Conservation (phyloP, 1,140 invertebrate genomes). For the Neodiprion pinetum region DNA sequence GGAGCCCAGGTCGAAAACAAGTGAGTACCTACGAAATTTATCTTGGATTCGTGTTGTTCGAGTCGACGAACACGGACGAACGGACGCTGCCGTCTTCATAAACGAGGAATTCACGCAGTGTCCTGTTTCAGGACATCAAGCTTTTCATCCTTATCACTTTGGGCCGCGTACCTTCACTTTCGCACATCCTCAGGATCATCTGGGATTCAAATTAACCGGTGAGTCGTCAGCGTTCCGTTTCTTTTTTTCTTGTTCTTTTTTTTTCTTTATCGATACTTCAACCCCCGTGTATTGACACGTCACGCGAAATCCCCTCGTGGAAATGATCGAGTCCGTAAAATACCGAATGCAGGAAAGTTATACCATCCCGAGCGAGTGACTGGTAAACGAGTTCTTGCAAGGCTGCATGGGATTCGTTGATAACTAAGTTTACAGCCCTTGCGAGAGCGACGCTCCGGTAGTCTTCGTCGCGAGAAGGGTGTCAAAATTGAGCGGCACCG, state of each 20-base stretch:
- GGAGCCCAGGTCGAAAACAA: conserved; percentile 93
- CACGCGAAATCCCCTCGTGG: conserved; percentile 19
- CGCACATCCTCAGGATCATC: conserved; percentile 77
- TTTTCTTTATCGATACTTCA: conserved; percentile 25
- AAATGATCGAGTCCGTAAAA: background rate
- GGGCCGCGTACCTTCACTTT: conserved; percentile 80
- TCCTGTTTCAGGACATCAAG: conserved; percentile 71
- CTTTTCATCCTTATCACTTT: conserved; percentile 87
- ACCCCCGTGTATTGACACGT: conserved; percentile 10
- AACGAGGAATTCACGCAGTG: background rate
- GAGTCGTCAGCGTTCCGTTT: conserved; percentile 48
- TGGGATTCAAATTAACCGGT: conserved; percentile 87
- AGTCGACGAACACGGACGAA: background rate
- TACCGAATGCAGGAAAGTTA: conserved; percentile 1
- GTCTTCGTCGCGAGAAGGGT: conserved; percentile 49
- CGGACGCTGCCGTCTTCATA: background rate
- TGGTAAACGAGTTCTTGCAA: conserved; percentile 1
- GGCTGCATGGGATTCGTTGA: conserved; percentile 23
- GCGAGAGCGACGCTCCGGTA: conserved; percentile 9
- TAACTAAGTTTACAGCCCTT: conserved; percentile 55
- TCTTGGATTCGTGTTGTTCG: conserved; percentile 3
- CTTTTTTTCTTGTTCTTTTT: conserved; percentile 17
- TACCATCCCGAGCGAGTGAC: conserved; percentile 2
- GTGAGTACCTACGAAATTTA: conserved; percentile 62
- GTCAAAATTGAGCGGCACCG: conserved; percentile 58